Evolutionary conservation across 2,888 invertebrate species (phyloP), one percentile per base, ranked within the genome.

Genomic region (Cataglyphis rosenhaueri): DNA sequence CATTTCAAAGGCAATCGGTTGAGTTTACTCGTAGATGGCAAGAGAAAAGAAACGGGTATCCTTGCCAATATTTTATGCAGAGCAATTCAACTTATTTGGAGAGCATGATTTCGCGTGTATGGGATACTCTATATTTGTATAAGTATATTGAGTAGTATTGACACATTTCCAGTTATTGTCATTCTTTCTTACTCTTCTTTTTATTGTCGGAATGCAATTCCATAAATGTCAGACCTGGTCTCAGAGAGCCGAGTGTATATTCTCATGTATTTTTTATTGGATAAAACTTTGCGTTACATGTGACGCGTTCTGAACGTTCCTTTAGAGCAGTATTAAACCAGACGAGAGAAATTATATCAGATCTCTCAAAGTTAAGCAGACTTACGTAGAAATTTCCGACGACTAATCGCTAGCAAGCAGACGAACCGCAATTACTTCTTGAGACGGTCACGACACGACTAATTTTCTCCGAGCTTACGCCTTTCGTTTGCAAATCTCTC

Each of bases 31-130:
- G 6, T 75, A 75, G 62, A 81, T 78, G 70, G 61, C 10, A 41
- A 48, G 59, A 18, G 29, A 44, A 65, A 41, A 73, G 59, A n/a
- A 10, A 78, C 68, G 55, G 61, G 25, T 44, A 74, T 65, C 74
- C 81, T 86, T 85, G 86, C 87, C 90, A 89, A 90, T 89, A 87
- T 88, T 88, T 83, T 61, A 90, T 90, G 87, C 85, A 89, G 84
- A 89, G 82, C 83, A 65, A 65, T 25, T 59, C 21, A 44, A 75
- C 79, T 88, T 79, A 64, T 74, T 83, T 44, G 55, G 73, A 38
- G 15, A 64, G 10, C 35, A 41, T 6, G 21, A 21, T 81, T 85
- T 38, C 61, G 52, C n/a, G 15, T 3, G 8, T 35, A 12, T 5
- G 25, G 59, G 21, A 44, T 59, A n/a, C 52, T 1, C 57, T 35